phyloP scores from a whole-genome alignment of 1,140 invertebrate species.

The Thaumatotibia leucotreta region DNA sequence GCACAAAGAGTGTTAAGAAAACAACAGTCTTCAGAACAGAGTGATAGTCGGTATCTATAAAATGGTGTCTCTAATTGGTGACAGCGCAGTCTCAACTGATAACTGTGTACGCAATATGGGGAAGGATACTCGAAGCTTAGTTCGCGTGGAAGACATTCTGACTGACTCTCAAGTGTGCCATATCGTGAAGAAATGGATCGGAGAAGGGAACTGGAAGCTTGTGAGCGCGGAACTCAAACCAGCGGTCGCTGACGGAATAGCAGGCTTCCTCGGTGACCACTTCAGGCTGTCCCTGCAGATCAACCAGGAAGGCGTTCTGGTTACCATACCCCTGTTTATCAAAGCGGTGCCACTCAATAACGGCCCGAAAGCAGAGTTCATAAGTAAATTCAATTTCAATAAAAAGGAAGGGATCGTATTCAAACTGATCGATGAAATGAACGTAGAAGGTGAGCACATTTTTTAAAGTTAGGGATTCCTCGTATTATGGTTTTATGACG shows the following conservation, averaged over 20 bases:
- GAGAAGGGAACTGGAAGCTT: constrained; percentile 27
- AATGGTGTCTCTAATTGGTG: background rate
- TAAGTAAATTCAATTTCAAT: constrained; percentile 37
- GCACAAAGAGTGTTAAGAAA: background rate
- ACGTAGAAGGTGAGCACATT: constrained; percentile 36
- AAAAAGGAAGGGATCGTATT: constrained; percentile 42
- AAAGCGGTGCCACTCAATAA: constrained; percentile 46
- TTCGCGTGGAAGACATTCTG: constrained; percentile 27
- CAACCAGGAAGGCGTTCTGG: constrained; percentile 13
- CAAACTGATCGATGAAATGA: constrained; percentile 40
- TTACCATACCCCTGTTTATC: constrained; percentile 42
- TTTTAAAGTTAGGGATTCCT: too few species aligned
- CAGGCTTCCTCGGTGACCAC: constrained; percentile 56
- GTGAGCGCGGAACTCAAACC: constrained; percentile 29
- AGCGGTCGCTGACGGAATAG: constrained; percentile 31
- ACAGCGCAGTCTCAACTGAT: background rate
- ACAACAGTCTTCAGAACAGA: background rate
- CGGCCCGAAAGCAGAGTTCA: constrained; percentile 48
- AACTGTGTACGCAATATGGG: background rate
- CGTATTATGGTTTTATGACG: too few species aligned
- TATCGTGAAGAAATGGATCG: constrained; percentile 28
- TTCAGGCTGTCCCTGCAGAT: constrained; percentile 34
- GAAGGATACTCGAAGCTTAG: background rate
- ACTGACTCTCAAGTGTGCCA: constrained; percentile 36
- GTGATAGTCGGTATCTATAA: background rate